A percentile compares a stretch with the other conserved stretches of the same genome.
phyloP scores from a whole-genome alignment of 2,888 invertebrate genomes.

The Amiota communis region DNA sequence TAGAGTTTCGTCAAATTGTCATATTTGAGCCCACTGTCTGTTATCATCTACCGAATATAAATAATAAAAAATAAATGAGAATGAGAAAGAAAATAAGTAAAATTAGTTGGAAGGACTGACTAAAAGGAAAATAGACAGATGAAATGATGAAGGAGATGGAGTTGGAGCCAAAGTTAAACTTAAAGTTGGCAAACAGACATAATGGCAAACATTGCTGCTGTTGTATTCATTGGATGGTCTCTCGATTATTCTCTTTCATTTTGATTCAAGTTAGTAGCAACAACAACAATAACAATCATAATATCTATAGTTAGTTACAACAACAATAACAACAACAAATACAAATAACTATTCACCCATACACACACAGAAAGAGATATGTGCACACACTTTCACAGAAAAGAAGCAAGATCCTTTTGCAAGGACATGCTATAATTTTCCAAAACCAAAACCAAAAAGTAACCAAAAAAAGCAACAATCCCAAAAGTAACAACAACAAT shows the following conservation, averaged over 20 bases:
- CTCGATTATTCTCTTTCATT: too few species aligned
- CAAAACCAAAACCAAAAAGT: constrained; percentile 21
- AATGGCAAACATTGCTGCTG: too few species aligned
- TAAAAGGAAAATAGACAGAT: not conserved
- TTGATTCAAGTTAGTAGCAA: too few species aligned
- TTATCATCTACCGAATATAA: not conserved
- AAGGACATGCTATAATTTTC: constrained; percentile 66
- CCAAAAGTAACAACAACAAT: constrained; percentile 34
- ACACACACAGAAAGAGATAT: not conserved
- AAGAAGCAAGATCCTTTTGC: not conserved
- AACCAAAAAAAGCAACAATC: constrained; percentile 47
- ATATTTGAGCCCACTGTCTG: too few species aligned
- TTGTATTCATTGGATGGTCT: too few species aligned
- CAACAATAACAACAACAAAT: not conserved
- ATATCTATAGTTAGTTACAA: not conserved
- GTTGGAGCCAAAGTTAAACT: not conserved
- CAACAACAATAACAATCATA: too few species aligned
- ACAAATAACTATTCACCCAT: not conserved
- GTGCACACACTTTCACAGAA: not conserved
- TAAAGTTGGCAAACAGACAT: too few species aligned
- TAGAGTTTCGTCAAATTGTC: too few species aligned
- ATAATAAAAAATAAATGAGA: too few species aligned
- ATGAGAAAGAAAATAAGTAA: not conserved
- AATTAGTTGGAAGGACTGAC: not conserved
- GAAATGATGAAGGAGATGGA: not conserved